Conservation (phyloP, 1,140 invertebrate species). For the Heliconius himera region DNA sequence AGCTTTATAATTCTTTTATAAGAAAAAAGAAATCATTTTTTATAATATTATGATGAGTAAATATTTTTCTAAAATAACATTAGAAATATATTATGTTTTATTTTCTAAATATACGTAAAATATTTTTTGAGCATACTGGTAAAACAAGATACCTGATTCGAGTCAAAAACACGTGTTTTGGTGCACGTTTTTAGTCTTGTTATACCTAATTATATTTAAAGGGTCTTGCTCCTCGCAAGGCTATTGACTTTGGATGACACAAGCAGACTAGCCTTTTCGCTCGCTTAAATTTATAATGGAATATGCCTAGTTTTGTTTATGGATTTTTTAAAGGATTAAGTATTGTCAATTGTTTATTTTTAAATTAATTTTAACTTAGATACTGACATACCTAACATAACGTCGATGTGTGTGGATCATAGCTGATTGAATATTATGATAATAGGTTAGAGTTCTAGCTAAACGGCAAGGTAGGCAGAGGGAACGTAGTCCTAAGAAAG, state of each 20-base stretch:
- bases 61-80: too few species aligned
- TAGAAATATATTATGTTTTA: not conserved
- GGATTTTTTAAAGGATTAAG: not conserved
- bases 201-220: slow-evolving; percentile 16
- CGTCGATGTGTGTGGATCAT: too few species aligned
- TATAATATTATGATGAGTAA: too few species aligned
- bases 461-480: too few species aligned
- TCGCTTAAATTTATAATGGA: not conserved
- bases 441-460: too few species aligned
- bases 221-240: slow-evolving; percentile 11
- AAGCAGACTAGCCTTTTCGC: slow-evolving; percentile 2
- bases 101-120: too few species aligned
- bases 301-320: not conserved
- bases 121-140: not conserved
- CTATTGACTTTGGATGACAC: slow-evolving; percentile 15
- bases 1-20: not conserved
- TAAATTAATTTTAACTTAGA: too few species aligned
- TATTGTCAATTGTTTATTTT: too few species aligned
- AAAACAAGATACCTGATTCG: not conserved
- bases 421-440: too few species aligned
- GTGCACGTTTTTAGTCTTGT: slow-evolving; percentile 10
- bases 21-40: not conserved
- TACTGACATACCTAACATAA: too few species aligned
- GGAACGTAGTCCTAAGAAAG: too few species aligned
- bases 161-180: slow-evolving; percentile 4